Conservation (phyloP, 2,797 vertebrate species). For the Poecilia velifera region DNA sequence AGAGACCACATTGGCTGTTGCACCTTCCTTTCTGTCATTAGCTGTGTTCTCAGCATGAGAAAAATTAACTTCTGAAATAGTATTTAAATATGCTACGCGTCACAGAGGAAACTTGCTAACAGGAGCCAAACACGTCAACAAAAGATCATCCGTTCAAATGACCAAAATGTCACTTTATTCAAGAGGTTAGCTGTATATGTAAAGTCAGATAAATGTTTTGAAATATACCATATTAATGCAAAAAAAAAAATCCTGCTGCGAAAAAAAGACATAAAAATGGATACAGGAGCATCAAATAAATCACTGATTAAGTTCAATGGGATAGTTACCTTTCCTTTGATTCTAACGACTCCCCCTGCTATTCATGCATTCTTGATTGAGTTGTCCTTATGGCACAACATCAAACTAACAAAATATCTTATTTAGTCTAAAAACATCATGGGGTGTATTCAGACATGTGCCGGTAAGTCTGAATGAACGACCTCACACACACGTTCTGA, state of each 20-base stretch:
- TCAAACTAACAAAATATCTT: neutral
- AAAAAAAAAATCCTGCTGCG: neutral
- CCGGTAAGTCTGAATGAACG: neutral
- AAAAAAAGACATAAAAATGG: neutral
- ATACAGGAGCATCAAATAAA: neutral
- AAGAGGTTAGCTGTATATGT: neutral
- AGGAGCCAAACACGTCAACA: neutral
- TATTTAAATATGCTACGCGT: neutral
- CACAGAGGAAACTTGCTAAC: neutral
- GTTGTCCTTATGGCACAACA: neutral
- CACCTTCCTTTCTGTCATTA: neutral
- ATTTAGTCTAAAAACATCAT: neutral
- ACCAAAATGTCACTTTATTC: neutral
- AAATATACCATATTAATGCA: neutral
- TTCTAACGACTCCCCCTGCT: no score
- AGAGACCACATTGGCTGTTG: neutral
- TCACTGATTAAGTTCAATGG: neutral
- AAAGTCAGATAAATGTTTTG: neutral
- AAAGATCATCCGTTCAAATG: neutral
- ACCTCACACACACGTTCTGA: conserved; percentile 17
- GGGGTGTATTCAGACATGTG: neutral
- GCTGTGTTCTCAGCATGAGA: neutral
- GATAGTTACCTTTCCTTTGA: no score
- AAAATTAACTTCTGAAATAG: neutral
- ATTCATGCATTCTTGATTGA: neutral